Conservation (phyloP, 92 coral and sea anemone species). For the Micromussa lordhowensis region DNA sequence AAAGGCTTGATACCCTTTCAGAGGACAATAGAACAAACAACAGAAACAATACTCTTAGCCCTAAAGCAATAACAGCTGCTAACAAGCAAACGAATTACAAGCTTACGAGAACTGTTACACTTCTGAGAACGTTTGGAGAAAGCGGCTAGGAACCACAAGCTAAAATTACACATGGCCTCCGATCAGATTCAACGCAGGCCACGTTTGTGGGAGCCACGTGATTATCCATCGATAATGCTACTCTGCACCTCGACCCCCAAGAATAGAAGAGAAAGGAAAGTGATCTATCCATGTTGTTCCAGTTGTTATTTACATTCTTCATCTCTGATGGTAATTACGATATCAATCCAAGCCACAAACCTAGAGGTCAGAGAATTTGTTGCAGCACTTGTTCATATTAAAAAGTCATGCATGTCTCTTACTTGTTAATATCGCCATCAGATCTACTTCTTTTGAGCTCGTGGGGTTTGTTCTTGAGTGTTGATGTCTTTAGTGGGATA, state of each 20-base stretch:
- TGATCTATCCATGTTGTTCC: background rate
- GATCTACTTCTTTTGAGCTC: slow-evolving; percentile 50
- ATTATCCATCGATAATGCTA: background rate
- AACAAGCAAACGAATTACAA: no score
- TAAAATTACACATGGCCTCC: background rate
- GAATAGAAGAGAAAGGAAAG: background rate
- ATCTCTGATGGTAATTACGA: background rate
- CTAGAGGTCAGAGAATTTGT: background rate
- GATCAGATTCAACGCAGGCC: background rate
- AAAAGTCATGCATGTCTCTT: background rate
- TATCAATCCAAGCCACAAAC: background rate
- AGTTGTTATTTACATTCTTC: background rate
- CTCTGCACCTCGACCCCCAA: background rate
- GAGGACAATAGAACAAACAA: no score
- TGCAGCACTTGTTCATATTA: background rate
- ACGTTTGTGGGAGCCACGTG: background rate
- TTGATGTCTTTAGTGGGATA: background rate
- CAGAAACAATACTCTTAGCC: no score
- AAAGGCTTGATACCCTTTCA: no score
- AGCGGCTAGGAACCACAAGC: no score
- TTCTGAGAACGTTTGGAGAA: background rate
- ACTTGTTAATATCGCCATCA: slow-evolving; percentile 45
- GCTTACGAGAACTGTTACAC: no score
- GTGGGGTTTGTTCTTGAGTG: background rate
- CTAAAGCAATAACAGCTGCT: no score